Base-by-base conservation (phyloP, 1,140 invertebrate species). In the Ceratoteleas bidentatus region DNA sequence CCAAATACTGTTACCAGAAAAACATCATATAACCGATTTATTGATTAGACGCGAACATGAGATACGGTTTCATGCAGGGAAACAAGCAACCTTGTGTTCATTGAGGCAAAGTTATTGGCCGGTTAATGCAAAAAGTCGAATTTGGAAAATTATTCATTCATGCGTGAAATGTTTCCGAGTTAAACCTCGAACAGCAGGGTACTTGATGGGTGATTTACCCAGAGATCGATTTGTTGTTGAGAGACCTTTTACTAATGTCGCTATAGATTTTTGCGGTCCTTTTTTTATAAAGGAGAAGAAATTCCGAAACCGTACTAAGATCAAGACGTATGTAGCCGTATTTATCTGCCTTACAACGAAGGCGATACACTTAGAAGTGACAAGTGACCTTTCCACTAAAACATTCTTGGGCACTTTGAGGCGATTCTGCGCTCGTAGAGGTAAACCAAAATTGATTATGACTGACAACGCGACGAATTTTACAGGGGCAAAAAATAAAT, bases 381-480 rank as follows among this genome's bases (percentile, higher is more conserved):
- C 10, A 2, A 43, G 14, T 7, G 64, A 66, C 73, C 49, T 87
- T 4, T 54, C 85, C 5, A 84, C 85, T 0, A 73, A 85, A 43
- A 58, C 68, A 7, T 87, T 88, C 56, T 24, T 88, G 0, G 62
- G 74, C 8, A 61, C 86, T 4, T 73, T 90, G 6, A 38, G 58
- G 13, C 61, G 85, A 32, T 90, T 90, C 50, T 53, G 84, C 34
- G 8, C 64, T 32, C 43, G 85, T 8, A 32, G 86, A 32, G 81
- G 84, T 6, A 14, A 15, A 15, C 47, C 47, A 16, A 14, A 16
- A 15, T 15, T 6, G 4, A 50, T 50, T 2, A 15, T 15, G 6
- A 11, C 47, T 4, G 47, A 50, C 9, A 50, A 50, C 13, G 47
- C 13, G 4, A 14, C 14, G 4, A 45, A 45, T 13, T 45, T 45